Percentiles rank a stretch among this genome's conserved stretches.
Evolutionary conservation across 2,888 invertebrate species (phyloP).

Genomic region (Patella depressa): DNA sequence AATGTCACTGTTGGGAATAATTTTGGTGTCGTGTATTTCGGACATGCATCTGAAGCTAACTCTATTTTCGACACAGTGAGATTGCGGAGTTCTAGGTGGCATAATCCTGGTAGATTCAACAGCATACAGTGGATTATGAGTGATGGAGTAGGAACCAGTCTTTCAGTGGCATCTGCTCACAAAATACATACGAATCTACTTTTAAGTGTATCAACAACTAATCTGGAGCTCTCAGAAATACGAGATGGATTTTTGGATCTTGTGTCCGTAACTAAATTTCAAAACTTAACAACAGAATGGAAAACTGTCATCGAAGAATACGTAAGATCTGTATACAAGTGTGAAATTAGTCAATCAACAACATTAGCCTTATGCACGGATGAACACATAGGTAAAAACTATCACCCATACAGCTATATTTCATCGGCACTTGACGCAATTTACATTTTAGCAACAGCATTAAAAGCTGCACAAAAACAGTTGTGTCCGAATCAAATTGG

Average conservation of each 20-base stretch:
- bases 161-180: neutral
- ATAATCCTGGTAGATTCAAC: slow-evolving; percentile 10
- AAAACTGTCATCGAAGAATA: too few relatives aligned
- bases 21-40: slow-evolving; percentile 24
- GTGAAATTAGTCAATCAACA: too few relatives aligned
- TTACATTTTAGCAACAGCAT: slow-evolving; percentile 31
- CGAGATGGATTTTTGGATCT: slow-evolving; percentile 20
- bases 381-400: too few relatives aligned
- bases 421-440: slow-evolving; percentile 31
- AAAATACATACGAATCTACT: neutral
- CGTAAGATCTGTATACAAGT: too few relatives aligned
- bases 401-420: slow-evolving; percentile 8
- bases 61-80: slow-evolving; percentile 14
- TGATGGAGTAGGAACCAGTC: slow-evolving; percentile 27
- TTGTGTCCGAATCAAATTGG: slow-evolving; percentile 4
- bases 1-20: slow-evolving; percentile 2
- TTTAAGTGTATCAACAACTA: slow-evolving; percentile 21
- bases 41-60: slow-evolving; percentile 9
- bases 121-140: slow-evolving; percentile 30
- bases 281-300: slow-evolving; percentile 16
- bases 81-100: slow-evolving; percentile 14
- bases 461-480: slow-evolving; percentile 21
- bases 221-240: slow-evolving; percentile 15
- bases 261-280: slow-evolving; percentile 1
- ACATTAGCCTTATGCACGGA: too few relatives aligned